Percentiles rank a stretch among this genome's conserved stretches.
Evolutionary conservation across 2,797 vertebrate species (phyloP).

Genomic region (Pseudochaenichthys georgianus): DNA sequence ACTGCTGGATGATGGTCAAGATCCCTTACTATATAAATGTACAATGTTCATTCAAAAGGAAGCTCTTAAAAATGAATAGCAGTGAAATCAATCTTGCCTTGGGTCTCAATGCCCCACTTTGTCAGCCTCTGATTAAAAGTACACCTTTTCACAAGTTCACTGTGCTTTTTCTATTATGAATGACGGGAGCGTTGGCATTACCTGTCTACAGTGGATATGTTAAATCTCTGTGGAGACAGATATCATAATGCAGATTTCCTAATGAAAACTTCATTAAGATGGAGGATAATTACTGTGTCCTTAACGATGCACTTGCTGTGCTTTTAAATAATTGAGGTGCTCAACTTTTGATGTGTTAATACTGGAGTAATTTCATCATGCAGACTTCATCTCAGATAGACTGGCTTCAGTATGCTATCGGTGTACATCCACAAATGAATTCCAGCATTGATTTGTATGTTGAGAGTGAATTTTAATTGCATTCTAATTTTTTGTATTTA

Average conservation of each 20-base stretch:
- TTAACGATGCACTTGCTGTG: conserved; percentile 72
- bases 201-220: conserved; percentile 72
- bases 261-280: conserved; percentile 84
- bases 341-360: conserved; percentile 79
- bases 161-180: conserved; percentile 39
- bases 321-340: conserved; percentile 78
- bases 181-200: conserved; percentile 59
- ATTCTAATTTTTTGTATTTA: background rate
- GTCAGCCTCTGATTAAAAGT: conserved; percentile 52
- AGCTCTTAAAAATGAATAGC: conserved; percentile 28
- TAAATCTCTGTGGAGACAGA: conserved; percentile 75
- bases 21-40: conserved; percentile 15
- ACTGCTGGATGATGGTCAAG: background rate
- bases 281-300: conserved; percentile 80
- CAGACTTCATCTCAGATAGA: conserved; percentile 61
- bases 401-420: conserved; percentile 19
- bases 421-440: background rate
- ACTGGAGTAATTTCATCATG: conserved; percentile 66
- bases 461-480: background rate
- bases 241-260: conserved; percentile 79
- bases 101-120: conserved; percentile 24
- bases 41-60: conserved; percentile 23
- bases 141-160: conserved; percentile 37
- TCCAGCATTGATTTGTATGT: conserved; percentile 6
- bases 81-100: conserved; percentile 33